A percentile compares a stretch with the other conserved stretches of the same genome.
Evolutionary conservation across 2,113 vertebrate species (phyloP).

Genomic region (Ellobius talpinus): DNA sequence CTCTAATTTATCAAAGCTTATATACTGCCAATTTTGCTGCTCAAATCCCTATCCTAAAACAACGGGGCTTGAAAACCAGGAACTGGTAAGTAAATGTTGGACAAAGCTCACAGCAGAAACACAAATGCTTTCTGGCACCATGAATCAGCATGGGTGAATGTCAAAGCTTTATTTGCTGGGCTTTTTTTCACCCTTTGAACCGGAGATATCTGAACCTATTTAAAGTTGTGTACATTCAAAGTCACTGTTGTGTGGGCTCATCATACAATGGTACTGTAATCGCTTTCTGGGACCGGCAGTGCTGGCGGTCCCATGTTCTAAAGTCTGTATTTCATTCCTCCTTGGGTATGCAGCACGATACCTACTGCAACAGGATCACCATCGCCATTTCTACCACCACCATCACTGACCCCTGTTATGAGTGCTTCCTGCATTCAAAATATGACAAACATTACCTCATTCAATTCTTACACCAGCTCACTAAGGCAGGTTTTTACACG

Average conservation of each 20-base stretch:
- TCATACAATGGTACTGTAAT: conserved; percentile 47
- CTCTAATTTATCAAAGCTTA: conserved; percentile 46
- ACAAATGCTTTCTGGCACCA: conserved; percentile 65
- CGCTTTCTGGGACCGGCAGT: conserved; percentile 24
- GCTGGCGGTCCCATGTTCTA: background rate
- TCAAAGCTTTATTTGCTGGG: conserved; percentile 50
- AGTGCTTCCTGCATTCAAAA: background rate
- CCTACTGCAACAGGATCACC: background rate
- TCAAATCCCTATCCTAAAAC: conserved; percentile 47
- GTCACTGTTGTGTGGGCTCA: conserved; percentile 29
- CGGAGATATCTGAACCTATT: background rate
- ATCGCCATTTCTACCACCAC: background rate
- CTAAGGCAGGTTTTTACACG: background rate
- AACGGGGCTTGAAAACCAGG: conserved; percentile 57
- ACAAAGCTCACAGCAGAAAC: conserved; percentile 55
- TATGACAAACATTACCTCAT: background rate
- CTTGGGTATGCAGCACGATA: background rate
- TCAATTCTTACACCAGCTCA: background rate
- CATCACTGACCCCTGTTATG: background rate
- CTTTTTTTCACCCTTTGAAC: background rate
- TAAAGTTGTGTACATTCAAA: conserved; percentile 65
- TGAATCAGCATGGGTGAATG: background rate
- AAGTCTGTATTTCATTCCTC: background rate
- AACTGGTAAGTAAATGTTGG: conserved; percentile 70
- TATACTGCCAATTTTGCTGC: conserved; percentile 64